A percentile compares a stretch with the other conserved stretches of the same genome.
phyloP scores from a whole-genome alignment of 2,888 invertebrate genomes.

The Ceratothoa steindachneri region DNA sequence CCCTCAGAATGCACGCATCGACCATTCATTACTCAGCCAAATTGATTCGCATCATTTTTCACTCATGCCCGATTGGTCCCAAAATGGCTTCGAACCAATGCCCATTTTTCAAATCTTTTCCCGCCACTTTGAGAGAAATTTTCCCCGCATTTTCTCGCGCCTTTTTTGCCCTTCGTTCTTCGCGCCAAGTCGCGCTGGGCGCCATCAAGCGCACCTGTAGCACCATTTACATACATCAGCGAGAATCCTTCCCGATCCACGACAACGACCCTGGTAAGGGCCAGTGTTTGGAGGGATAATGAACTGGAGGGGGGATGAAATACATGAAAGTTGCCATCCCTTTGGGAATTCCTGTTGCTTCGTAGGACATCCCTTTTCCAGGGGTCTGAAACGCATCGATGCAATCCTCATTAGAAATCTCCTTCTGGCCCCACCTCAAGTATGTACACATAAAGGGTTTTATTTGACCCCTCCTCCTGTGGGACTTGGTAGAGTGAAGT shows the following conservation, averaged over 20 bases:
- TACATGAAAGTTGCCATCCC: too few relatives aligned
- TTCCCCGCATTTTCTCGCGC: background rate
- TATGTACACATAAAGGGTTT: too few relatives aligned
- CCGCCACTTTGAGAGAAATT: background rate
- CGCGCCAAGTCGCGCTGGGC: too few relatives aligned
- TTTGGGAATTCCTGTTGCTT: too few relatives aligned
- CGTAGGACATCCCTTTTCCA: too few relatives aligned
- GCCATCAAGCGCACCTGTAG: background rate
- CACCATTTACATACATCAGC: background rate
- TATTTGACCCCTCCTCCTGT: too few relatives aligned
- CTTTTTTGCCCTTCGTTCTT: background rate
- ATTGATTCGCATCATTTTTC: background rate
- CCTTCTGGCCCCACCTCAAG: too few relatives aligned
- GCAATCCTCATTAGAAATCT: too few relatives aligned
- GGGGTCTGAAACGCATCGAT: too few relatives aligned
- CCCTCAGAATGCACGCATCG: background rate
- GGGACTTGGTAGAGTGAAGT: too few relatives aligned
- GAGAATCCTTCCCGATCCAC: background rate
- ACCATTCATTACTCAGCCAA: background rate
- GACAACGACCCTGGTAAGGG: background rate
- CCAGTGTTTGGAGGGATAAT: too few relatives aligned
- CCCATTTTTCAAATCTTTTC: background rate
- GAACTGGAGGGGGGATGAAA: too few relatives aligned
- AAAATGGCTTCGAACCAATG: background rate
- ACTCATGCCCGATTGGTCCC: background rate